Base-by-base conservation (phyloP, 1,140 invertebrate species). In the Aporrectodea caliginosa region DNA sequence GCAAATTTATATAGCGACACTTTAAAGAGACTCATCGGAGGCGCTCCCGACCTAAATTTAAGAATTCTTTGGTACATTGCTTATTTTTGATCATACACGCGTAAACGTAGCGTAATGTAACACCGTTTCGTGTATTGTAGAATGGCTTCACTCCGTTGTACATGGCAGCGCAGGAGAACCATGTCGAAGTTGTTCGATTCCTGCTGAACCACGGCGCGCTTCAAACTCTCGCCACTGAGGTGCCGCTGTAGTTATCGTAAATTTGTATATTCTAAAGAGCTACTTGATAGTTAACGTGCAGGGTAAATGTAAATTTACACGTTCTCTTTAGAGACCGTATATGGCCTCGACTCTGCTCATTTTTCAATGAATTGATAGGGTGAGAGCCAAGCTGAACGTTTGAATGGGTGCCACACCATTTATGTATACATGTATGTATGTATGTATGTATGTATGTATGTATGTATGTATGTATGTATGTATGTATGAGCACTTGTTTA, bases 151-250 rank as follows among this genome's bases (percentile, higher is more conserved):
- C 98, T 14, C 97, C 98, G 1, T 90, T 99, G 22, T 99, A 99
- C 86, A 99, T 99, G 98, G 97, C 97, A 16, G 97, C 97, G 0
- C 98, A 99, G 90, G 98, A 99, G 89, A 99, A 99, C 87, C 97
- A 99, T 86, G 95, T 98, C 86, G 92, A 93, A 30, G 96, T 99
- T 79, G 98, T 99, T 77, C 94, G 94, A 85, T 94, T 96, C 85
- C 90, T 99, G 30, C 90, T 99, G 69, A 91, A 93, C 32, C 97
- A 96, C 88, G 95, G 95, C 69, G 98, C 97, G 76, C 99, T 98
- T 89, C 98, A 99, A 88, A 97, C 94, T 85, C 90, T 99, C 78
- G 95, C 98, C 71, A 99, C 98, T 35, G 97, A 76, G 75, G 75
- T 76, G 43, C 43, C 22, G 43, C 6, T 12, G 43, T 58, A 6